phyloP scores from a whole-genome alignment of 2,113 vertebrate genomes.

The Sus scrofa region T2T-Sscrofa CM000819.6:68776001-68776500 shows the following conservation, averaged over 20 bases:
- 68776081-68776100: not conserved
- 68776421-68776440: not conserved
- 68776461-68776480: not conserved
- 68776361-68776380: not conserved
- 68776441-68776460: not conserved
- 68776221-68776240: not conserved
- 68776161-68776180: conserved; percentile 28
- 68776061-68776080: not conserved
- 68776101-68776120: not conserved
- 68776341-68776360: not conserved
- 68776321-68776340: not conserved
- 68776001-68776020: not conserved
- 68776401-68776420: not conserved
- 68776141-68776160: not conserved
- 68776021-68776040: not conserved
- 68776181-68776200: not conserved
- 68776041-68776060: not conserved
- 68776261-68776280: conserved; percentile 1
- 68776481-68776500: not conserved
- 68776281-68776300: not conserved
- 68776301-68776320: not conserved
- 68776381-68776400: not conserved
- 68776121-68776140: not conserved
- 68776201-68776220: not conserved
- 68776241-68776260: not conserved